Conservation (phyloP, 1,140 invertebrate genomes). For the Stegodyphus dumicola region DNA sequence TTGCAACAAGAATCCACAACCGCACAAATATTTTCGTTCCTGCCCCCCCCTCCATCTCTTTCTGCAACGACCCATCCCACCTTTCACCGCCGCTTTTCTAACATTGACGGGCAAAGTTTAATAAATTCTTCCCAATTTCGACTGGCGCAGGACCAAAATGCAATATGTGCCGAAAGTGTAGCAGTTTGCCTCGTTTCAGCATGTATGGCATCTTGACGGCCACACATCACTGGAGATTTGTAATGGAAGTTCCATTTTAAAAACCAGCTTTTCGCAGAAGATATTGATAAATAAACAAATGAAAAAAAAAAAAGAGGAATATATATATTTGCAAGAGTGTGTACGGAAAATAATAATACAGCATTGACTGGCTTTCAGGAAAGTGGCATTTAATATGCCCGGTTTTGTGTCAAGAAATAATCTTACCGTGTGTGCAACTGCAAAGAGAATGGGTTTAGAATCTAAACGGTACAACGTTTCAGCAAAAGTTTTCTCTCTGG, state of each 20-base stretch:
- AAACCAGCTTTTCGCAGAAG: neutral
- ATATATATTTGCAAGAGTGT: neutral
- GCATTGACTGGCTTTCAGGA: neutral
- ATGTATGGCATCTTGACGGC: slow-evolving; percentile 9
- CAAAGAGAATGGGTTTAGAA: no score
- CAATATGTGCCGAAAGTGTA: neutral
- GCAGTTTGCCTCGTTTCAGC: no score
- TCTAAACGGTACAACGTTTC: no score
- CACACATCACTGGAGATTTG: slow-evolving; percentile 15
- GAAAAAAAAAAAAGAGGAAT: neutral
- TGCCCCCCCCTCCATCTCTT: no score
- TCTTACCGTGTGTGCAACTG: neutral
- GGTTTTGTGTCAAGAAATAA: slow-evolving; percentile 1
- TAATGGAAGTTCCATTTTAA: slow-evolving; percentile 22
- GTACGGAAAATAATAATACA: slow-evolving; percentile 21
- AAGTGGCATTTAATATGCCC: slow-evolving; percentile 23
- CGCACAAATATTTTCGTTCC: slow-evolving; percentile 28
- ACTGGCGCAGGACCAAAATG: neutral
- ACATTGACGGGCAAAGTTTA: slow-evolving; percentile 25
- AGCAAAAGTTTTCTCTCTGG: no score
- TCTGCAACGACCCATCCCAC: no score
- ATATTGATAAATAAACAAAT: slow-evolving; percentile 2
- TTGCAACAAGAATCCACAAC: neutral
- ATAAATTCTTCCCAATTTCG: slow-evolving; percentile 30
- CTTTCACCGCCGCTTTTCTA: neutral